A percentile compares a stretch with the other conserved stretches of the same genome.
Evolutionary conservation across 1,140 invertebrate genomes (phyloP).

Genomic region (Ips typographus): DNA sequence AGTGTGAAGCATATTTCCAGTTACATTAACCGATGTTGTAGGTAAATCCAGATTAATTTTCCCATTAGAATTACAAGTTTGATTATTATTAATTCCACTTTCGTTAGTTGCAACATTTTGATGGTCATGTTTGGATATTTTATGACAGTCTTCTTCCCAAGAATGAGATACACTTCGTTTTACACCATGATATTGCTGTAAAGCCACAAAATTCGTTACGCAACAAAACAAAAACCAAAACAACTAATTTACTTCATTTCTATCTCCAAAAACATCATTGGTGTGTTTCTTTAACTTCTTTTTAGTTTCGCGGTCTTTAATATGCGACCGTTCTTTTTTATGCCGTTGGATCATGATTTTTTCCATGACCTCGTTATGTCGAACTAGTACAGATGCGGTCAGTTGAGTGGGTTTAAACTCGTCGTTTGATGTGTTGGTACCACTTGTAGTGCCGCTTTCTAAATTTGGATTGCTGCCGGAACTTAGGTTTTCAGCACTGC

Average conservation of each 20-base stretch:
- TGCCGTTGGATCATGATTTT: conserved; percentile 73
- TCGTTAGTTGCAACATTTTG: conserved; percentile 35
- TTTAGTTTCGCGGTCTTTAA: conserved; percentile 54
- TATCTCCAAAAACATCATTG: conserved; percentile 23
- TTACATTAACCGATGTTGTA: too few species aligned
- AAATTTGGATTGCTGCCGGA: conserved; percentile 55
- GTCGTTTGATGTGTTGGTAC: conserved; percentile 47
- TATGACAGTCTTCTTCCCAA: conserved; percentile 59
- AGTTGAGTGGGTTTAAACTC: conserved; percentile 58
- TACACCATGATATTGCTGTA: conserved; percentile 52
- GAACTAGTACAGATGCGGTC: conserved; percentile 65
- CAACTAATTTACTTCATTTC: conserved; percentile 37
- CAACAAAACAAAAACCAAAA: conserved; percentile 1
- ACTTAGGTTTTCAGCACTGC: conserved; percentile 61
- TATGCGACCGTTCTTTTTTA: conserved; percentile 60
- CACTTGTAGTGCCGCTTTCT: conserved; percentile 56
- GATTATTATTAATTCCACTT: conserved; percentile 3
- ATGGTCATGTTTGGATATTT: conserved; percentile 57
- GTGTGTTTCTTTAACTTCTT: conserved; percentile 45
- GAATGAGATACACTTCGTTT: conserved; percentile 60
- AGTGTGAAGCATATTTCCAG: background rate
- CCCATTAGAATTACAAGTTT: conserved; percentile 5
- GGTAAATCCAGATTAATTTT: too few species aligned
- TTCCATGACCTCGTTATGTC: conserved; percentile 78
- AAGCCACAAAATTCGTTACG: too few species aligned